phyloP scores from a whole-genome alignment of 2,888 invertebrate genomes.

The Lampropteryx suffumata region DNA sequence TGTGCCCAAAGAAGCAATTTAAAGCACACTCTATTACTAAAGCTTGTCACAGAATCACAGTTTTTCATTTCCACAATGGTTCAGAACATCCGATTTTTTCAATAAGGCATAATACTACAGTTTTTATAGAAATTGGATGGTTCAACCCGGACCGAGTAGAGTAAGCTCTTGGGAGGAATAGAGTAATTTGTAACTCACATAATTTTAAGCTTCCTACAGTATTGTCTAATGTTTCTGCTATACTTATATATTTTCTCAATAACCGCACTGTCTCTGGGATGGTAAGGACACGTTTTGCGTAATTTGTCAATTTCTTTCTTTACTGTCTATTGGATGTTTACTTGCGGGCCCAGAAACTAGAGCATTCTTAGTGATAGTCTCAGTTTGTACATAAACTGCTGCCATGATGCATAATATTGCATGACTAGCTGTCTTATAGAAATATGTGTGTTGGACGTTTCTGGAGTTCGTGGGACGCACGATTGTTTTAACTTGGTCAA shows the following conservation, averaged over 20 bases:
- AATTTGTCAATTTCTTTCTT: conserved; percentile 51
- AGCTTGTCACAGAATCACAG: conserved; percentile 44
- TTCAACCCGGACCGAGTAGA: conserved; percentile 21
- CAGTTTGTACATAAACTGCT: conserved; percentile 30
- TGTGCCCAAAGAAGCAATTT: conserved; percentile 28
- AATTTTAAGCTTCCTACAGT: conserved; percentile 57
- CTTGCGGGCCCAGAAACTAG: conserved; percentile 64
- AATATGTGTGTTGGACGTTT: conserved; percentile 55
- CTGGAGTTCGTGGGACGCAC: conserved; percentile 56
- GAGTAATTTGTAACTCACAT: conserved; percentile 47
- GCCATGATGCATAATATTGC: conserved; percentile 43
- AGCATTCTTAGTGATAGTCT: conserved; percentile 32
- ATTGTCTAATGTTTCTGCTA: conserved; percentile 58
- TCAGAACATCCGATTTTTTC: conserved; percentile 20
- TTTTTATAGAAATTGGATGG: conserved; percentile 21
- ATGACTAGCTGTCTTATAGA: conserved; percentile 47
- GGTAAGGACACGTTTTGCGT: conserved; percentile 75
- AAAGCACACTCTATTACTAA: conserved; percentile 33
- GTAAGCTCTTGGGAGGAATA: conserved; percentile 18
- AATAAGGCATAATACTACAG: conserved; percentile 5
- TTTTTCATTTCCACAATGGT: conserved; percentile 23
- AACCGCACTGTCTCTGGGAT: conserved; percentile 71
- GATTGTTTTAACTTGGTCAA: conserved; percentile 59
- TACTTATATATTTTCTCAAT: conserved; percentile 68
- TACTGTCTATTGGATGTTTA: conserved; percentile 50